Evolutionary conservation across 2,888 invertebrate species (phyloP).

Genomic region (Leptothorax acervorum): DNA sequence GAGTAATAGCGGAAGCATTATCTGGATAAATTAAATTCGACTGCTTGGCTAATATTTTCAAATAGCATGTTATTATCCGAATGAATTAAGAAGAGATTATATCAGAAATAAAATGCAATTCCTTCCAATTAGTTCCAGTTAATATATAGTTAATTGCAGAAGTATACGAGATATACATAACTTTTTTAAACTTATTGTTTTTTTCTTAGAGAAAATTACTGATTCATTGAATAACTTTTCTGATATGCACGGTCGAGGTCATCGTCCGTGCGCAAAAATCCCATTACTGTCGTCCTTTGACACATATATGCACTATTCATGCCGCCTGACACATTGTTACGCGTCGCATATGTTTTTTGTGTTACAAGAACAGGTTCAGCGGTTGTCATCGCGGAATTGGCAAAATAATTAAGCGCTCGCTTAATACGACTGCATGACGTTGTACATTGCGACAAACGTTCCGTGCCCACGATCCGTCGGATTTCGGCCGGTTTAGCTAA

Average conservation of each 20-base stretch:
- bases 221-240: background rate
- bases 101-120: conserved; percentile 15
- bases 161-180: background rate
- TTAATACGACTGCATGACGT: conserved; percentile 34
- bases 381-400: conserved; percentile 54
- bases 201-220: background rate
- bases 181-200: background rate
- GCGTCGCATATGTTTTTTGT: conserved; percentile 31
- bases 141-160: background rate
- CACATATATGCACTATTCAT: conserved; percentile 20
- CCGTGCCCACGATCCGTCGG: conserved; percentile 51
- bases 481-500: conserved; percentile 65
- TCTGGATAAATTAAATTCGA: conserved; percentile 18
- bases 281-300: background rate
- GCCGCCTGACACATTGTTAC: conserved; percentile 44
- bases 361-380: conserved; percentile 32
- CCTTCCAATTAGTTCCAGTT: background rate
- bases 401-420: conserved; percentile 68
- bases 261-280: background rate
- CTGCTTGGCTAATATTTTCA: background rate
- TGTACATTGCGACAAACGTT: conserved; percentile 21
- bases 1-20: background rate
- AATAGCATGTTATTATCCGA: conserved; percentile 15
- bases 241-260: background rate
- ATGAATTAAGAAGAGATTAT: background rate